Evolutionary conservation across 1,140 invertebrate species (phyloP).

Genomic region (Drosophila guanche): DNA sequence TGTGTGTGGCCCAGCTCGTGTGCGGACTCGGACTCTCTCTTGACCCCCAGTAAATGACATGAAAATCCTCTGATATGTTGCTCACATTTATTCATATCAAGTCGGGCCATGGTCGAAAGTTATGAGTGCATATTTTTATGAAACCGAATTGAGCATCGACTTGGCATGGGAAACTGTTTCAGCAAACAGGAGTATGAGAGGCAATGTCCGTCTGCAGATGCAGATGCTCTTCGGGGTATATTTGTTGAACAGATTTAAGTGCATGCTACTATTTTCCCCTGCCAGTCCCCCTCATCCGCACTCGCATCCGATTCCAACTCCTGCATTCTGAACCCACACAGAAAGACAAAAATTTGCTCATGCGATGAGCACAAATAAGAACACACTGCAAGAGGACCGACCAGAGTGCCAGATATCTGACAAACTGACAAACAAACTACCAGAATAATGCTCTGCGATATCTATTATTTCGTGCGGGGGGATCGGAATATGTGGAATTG

Average conservation of each 20-base stretch:
- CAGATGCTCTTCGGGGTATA: too few relatives aligned
- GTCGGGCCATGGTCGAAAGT: conserved; percentile 48
- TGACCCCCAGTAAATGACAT: conserved; percentile 69
- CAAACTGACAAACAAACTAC: background rate
- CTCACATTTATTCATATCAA: conserved; percentile 68
- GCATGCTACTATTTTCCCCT: too few relatives aligned
- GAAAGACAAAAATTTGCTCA: conserved; percentile 9
- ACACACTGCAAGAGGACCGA: conserved; percentile 7
- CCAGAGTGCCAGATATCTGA: background rate
- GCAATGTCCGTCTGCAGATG: too few relatives aligned
- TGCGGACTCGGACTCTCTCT: conserved; percentile 34
- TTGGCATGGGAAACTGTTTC: conserved; percentile 1
- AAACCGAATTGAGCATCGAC: conserved; percentile 51
- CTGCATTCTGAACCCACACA: conserved; percentile 1
- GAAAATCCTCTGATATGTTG: conserved; percentile 66
- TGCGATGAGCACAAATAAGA: conserved; percentile 38
- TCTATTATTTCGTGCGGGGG: background rate
- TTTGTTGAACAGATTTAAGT: too few relatives aligned
- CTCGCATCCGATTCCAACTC: conserved; percentile 1
- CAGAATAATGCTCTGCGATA: background rate
- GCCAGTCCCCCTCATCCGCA: too few relatives aligned
- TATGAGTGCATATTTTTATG: conserved; percentile 65
- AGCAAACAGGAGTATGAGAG: conserved; percentile 6
- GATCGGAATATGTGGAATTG: background rate
- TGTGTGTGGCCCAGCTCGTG: conserved; percentile 1